Conservation (phyloP, 2,888 invertebrate genomes). For the Dimorphilus gyrociliatus region DNA sequence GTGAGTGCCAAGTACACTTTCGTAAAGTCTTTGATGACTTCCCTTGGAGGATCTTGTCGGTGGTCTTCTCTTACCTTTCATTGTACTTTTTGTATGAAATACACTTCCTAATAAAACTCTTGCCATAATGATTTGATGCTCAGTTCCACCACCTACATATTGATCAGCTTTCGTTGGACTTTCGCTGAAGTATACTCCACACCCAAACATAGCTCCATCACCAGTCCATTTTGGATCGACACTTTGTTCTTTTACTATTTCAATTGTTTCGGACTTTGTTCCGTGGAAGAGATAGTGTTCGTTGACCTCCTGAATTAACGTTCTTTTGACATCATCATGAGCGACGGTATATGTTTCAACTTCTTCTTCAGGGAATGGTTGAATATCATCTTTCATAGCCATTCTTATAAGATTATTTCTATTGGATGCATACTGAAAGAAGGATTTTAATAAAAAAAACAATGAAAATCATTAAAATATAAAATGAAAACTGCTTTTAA, state of each 20-base stretch:
- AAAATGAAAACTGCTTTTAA: too few species aligned
- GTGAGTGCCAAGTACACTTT: constrained; percentile 6
- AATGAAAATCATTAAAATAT: too few species aligned
- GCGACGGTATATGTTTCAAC: too few species aligned
- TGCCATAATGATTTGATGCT: constrained; percentile 2
- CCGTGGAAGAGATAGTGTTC: constrained; percentile 17
- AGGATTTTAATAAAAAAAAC: too few species aligned
- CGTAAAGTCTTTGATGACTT: constrained; percentile 4
- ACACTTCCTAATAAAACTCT: constrained; percentile 5
- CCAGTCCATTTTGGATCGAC: constrained; percentile 12
- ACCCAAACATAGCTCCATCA: constrained; percentile 12
- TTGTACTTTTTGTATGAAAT: constrained; percentile 1
- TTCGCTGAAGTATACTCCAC: constrained; percentile 16
- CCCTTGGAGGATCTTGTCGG: not conserved
- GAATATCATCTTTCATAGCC: too few species aligned
- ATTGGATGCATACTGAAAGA: too few species aligned
- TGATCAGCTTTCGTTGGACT: constrained; percentile 19
- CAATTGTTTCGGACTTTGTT: too few species aligned
- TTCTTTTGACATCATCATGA: too few species aligned
- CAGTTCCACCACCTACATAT: constrained; percentile 13
- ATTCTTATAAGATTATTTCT: too few species aligned
- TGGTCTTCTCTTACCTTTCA: constrained; percentile 5
- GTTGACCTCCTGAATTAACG: constrained; percentile 17
- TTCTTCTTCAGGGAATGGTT: too few species aligned
- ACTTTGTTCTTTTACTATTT: constrained; percentile 10